Evolutionary conservation across 30 jellyfish, hydroid and myxozoan species (phyloP), one percentile per base, ranked within the genome.

Genomic region (Turritopsis dohrnii): DNA sequence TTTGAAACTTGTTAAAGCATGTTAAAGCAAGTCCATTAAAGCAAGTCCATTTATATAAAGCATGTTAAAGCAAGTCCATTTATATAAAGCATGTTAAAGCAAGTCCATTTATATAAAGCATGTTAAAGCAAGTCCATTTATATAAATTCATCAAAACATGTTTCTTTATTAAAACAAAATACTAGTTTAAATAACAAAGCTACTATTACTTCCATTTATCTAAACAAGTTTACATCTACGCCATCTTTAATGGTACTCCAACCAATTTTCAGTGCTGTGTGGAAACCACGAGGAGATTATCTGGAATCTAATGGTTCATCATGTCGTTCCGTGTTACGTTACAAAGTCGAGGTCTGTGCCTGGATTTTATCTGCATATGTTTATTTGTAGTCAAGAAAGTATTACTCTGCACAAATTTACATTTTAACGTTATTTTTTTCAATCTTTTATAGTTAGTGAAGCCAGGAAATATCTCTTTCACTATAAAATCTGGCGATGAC

Each of bases 221-320:
- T 3, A 41, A 41, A 41, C 60, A 41, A 41, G 9, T 41, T 41
- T 41, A 41, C 13, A 3, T 13, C 60, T 13, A 3, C 5, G 13
- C 5, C 13, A 41, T 41, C 13, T 41, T 41, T 13, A 41, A 41
- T 41, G 5, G 13, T 41, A 52, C 25, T 71, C 22, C 16, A n/a
- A 21, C 65, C 30, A 17, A 22, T 5, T 74, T 77, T 41, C 79
- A 89, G 96, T 53, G 76, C 83, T 30, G 71, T 24, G 28, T 89
- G 96, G 96, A 24, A 83, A 1, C 24, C 90, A 21, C 81, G 85
- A 52, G 96, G 96, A 19, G 88, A 81, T 21, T 84, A 72, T 83
- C 74, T 89, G 1, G 94, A 80, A 69, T 89, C 96, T 25, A 88
- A 90, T 74, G 96, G 96, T 28, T 90, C 87, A 65, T 72, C 74